phyloP scores from a whole-genome alignment of 1,140 invertebrate genomes.

The Achatina immaculata region DNA sequence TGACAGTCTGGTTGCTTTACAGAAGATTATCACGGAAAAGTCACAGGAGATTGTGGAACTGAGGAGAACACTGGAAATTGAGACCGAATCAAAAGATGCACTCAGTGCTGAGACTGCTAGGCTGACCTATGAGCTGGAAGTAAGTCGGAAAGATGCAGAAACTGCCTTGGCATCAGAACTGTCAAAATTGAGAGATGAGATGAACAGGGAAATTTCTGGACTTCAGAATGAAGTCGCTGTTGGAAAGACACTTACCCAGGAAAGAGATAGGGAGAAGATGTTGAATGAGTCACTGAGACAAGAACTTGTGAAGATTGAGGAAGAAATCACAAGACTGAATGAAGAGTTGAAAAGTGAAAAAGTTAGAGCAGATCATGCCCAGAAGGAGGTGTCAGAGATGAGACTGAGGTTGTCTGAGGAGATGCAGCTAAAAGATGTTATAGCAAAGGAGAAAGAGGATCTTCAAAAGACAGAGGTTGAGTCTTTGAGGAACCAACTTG shows the following conservation, averaged over 20 bases:
- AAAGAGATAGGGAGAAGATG: not conserved
- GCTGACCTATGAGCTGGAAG: conserved; percentile 15
- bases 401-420: conserved; percentile 26
- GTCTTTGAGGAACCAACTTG: conserved; percentile 53
- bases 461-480: conserved; percentile 17
- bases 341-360: conserved; percentile 18
- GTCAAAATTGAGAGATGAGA: not conserved
- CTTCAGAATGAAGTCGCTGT: not conserved
- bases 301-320: not conserved
- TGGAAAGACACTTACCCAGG: not conserved
- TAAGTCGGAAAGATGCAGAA: not conserved
- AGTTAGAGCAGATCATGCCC: conserved; percentile 18
- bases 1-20: not conserved
- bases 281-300: not conserved
- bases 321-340: conserved; percentile 18
- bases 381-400: conserved; percentile 17
- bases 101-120: conserved; percentile 21
- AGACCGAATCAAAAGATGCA: not conserved
- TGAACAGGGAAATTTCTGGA: conserved; percentile 10
- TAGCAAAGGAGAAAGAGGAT: not conserved
- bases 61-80: conserved; percentile 72
- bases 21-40: not conserved
- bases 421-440: not conserved
- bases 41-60: conserved; percentile 67
- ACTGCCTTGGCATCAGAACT: not conserved